Evolutionary conservation across 2,888 invertebrate species (phyloP).

Genomic region (Oxycera nigricornis): DNA sequence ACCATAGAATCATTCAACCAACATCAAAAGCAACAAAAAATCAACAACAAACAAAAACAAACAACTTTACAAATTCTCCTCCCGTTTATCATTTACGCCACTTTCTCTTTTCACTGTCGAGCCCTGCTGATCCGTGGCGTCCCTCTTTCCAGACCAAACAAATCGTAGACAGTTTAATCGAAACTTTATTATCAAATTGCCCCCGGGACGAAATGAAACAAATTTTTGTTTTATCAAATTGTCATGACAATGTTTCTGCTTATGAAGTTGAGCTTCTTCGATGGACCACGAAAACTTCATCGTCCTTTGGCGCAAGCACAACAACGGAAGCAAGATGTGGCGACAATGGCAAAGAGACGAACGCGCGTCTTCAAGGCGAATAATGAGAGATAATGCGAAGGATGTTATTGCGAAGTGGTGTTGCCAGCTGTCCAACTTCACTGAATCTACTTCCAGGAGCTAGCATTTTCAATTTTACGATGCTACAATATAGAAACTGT

Average conservation of each 20-base stretch:
- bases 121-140: background rate
- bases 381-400: background rate
- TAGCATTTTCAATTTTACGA: too few relatives aligned
- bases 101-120: background rate
- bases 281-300: background rate
- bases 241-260: constrained; percentile 6
- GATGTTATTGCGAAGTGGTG: background rate
- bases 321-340: background rate
- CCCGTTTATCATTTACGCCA: constrained; percentile 1
- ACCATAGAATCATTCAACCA: background rate
- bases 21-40: background rate
- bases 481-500: too few relatives aligned
- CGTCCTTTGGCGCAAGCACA: background rate
- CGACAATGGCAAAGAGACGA: background rate
- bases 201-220: constrained; percentile 6
- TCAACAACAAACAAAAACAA: background rate
- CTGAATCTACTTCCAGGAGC: too few relatives aligned
- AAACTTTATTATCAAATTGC: constrained; percentile 6
- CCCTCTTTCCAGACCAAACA: background rate
- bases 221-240: constrained; percentile 6
- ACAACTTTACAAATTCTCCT: background rate
- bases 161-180: constrained; percentile 6
- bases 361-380: background rate
- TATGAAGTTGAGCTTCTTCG: background rate
- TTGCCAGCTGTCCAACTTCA: too few relatives aligned